Evolutionary conservation across 2,888 invertebrate species (phyloP), one percentile per base, ranked within the genome.

Genomic region (Drosophila antonietae): DNA sequence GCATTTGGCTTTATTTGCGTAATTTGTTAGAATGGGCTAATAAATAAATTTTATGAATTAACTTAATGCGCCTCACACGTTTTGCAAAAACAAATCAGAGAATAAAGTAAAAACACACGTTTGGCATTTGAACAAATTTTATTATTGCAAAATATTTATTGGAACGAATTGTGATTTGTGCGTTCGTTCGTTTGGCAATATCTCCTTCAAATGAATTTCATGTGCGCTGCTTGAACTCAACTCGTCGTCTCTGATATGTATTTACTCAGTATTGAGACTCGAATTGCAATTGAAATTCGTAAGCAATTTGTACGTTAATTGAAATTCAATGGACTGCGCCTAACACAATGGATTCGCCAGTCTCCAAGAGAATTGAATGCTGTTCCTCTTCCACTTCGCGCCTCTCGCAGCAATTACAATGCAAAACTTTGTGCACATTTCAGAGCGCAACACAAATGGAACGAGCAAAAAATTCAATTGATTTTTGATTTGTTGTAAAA

Each of bases 231-330:
- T 3, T 70, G 64, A 63, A 47, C 8, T 10, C 35, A 23, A 7
- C 37, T 52, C 52, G 20, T 23, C 57, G 53, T 33, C 56, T 43
- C 46, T 63, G 59, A 52, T 51, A 55, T 68, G 59, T 71, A 61
- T 73, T 59, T 68, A 28, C n/a, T 20, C 47, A 73, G 60, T 87
- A 76, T 83, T 83, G 77, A 67, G 70, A 72, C 75, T 71, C 63
- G 47, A 75, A 82, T 72, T 75, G 73, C 66, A 76, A 58, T 78
- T 80, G 78, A 72, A 78, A 84, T 81, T 83, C 60, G 46, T 69
- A 68, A 73, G 71, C 78, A 70, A 80, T 87, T 84, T 78, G 67
- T 69, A 60, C 70, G 71, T 69, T 82, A 80, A 87, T 87, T 87
- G 73, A 84, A 82, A 87, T 87, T 84, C 83, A 84, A 80, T 75